Evolutionary conservation across 2,888 invertebrate genomes (phyloP), one percentile per base, ranked within the genome.

Genomic region (Orthosia incerta): DNA sequence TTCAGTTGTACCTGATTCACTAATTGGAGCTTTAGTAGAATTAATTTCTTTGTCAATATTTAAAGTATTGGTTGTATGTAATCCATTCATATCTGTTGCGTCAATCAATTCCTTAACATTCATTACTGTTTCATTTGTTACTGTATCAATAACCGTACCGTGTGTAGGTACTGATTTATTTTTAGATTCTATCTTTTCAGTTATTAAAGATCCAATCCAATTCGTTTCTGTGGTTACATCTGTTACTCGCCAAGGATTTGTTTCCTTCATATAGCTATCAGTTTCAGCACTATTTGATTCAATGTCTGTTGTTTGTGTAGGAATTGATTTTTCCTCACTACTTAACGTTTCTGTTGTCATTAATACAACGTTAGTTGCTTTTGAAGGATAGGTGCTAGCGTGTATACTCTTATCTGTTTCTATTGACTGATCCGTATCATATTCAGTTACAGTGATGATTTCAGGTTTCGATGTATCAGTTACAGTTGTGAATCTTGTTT

Each of bases 251-350:
- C 45, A 62, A 55, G 72, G 15, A 83, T 57, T 51, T 4, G 57
- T 55, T 50, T 53, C 79, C 5, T 71, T 78, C 7, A 50, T 56
- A 46, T 62, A n/a, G 45, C 45, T 78, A 55, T 65, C 79, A 31
- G 39, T 66, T 63, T 71, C 57, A 56, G 66, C 79, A 20, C 65
- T 61, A 55, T 20, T 45, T 56, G 23, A 55, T 18, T 2, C 62
- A 57, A 51, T 51, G 20, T 56, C 56, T 48, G 63, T 64, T 26
- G 55, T 61, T 46, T 48, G 56, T 18, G 39, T 60, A 3, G n/a
- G 18, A 51, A 26, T 62, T n/a, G 18, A 16, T 23, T 55, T 66
- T 26, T 61, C 67, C 18, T 48, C 59, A 61, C 13, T 72, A 20
- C 5, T 73, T 31, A 26, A 3, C 7, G 48, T 56, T 64, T 69